Base-by-base conservation (phyloP, 1,140 invertebrate species). In the Danaus melanippus region DNA sequence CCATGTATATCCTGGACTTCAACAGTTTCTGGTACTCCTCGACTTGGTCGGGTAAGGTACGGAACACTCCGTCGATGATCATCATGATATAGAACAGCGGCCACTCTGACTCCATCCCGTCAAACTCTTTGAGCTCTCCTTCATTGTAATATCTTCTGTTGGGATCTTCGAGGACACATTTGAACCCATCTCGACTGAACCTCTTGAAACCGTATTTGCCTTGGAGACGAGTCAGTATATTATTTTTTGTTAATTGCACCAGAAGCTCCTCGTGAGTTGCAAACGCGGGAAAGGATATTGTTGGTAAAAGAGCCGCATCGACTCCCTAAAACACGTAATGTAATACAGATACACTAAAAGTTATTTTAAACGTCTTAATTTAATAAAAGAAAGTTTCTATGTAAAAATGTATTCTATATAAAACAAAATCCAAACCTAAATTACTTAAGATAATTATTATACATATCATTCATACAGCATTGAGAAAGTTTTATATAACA, bases 31-130 rank as follows among this genome's bases (percentile, higher is more conserved):
- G 93, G 87, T 98, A 99, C 73, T 97, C 92, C 60, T 97, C 93
- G 11, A 97, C 93, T 89, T 98, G 95, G 46, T 96, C 93, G n/a
- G 94, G 93, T 58, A 97, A 87, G 12, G 93, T 92, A 73, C 94
- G 94, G 69, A 95, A 97, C 62, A 97, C 93, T 57, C 97, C 96
- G 86, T 99, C 97, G 63, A 99, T 97, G 39, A 99, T 95, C 92
- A 99, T 94, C 77, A 95, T 95, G 15, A 97, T 92, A 74, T 94
- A 98, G 88, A 99, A 99, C 10, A 99, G 78, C 0, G 98, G 98
- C 97, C 98, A 99, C 87, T 99, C 97, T 74, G 95, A 96, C 88
- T 99, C 98, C 44, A 99, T 92, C 12, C 94, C 94, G 78, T 99
- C 97, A 88, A 98, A 99, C 71, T 97, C 93, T 90, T 98, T 92